Evolutionary conservation across 2,113 vertebrate genomes (phyloP), one percentile per base, ranked within the genome.

Genomic region (Eurystomus gularis): DNA sequence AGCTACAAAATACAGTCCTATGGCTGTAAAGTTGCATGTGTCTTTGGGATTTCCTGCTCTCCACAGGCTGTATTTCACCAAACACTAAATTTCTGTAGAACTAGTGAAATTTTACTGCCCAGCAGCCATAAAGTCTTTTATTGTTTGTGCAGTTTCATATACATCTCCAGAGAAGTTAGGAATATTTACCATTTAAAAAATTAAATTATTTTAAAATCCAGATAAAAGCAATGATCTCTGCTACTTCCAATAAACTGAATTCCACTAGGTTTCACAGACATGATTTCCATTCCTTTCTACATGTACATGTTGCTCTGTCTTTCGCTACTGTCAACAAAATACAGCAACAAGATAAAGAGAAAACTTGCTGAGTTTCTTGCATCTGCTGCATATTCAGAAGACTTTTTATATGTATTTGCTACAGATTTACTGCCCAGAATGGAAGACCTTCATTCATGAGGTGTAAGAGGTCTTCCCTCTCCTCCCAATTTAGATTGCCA

Each of bases 11-110:
- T 37, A 62, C 57, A 52, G 44, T 78, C 72, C 62, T 82, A 48
- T 0, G 7, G 49, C 62, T 87, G 60, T 95, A 62, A 80, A 91
- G 28, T 49, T 82, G 37, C 28, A 77, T 1, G 1, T 54, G 54
- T 61, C 75, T 88, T 89, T 78, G 88, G 55, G 85, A 92, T 86
- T 94, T 92, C 81, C 82, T 94, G 61, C 54, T 94, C 71, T 90
- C 49, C 71, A 77, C 51, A 62, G 49, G 68, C 37, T 78, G 18
- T 58, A 90, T 86, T 95, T 83, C 79, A 90, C 52, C 46, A 65
- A 87, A 60, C 57, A 69, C 79, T 94, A 70, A 25, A 83, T 83
- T 84, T 90, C 42, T 64, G 48, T 39, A 78, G 71, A 39, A 55
- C 29, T 70, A 66, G 44, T 64, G 51, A 57, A 86, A 66, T 83